Conservation (phyloP, 2,888 invertebrate genomes). For the Pachymerium ferrugineum region DNA sequence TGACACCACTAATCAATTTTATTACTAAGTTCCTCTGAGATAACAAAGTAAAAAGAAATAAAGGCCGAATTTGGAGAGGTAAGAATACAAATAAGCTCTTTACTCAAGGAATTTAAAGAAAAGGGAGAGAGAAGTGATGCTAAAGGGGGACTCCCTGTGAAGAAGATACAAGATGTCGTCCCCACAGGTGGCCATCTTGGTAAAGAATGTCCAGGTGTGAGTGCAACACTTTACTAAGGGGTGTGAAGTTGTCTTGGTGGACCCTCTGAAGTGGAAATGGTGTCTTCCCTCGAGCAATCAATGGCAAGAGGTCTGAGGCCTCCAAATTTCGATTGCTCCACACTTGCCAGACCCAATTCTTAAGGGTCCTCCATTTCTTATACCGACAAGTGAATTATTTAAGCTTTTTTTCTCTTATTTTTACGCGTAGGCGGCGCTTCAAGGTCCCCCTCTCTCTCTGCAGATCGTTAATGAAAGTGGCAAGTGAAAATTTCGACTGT, state of each 20-base stretch:
- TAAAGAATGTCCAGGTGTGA: conserved; percentile 14
- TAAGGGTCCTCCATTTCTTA: conserved; percentile 18
- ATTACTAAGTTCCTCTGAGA: too few relatives aligned
- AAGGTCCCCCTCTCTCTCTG: too few relatives aligned
- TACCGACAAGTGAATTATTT: conserved; percentile 22
- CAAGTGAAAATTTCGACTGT: neutral
- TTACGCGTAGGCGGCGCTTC: neutral
- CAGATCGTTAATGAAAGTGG: neutral
- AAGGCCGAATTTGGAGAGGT: too few relatives aligned
- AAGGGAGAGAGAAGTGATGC: neutral
- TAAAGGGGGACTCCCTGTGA: neutral
- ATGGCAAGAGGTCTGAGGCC: conserved; percentile 27
- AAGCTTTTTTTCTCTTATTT: neutral
- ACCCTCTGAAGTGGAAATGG: conserved; percentile 27
- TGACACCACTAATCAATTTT: too few relatives aligned
- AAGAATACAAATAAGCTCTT: too few relatives aligned
- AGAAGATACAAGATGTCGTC: conserved; percentile 20
- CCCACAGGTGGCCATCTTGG: conserved; percentile 27
- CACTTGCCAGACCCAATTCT: conserved; percentile 22
- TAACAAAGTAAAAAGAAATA: too few relatives aligned
- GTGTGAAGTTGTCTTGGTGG: conserved; percentile 22
- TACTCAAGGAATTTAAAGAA: too few relatives aligned
- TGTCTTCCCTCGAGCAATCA: conserved; percentile 27
- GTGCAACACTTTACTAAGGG: conserved; percentile 7
- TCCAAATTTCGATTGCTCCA: conserved; percentile 25